Evolutionary conservation across 2,797 vertebrate species (phyloP), one percentile per base, ranked within the genome.

Genomic region (Zenarchopterus dispar): DNA sequence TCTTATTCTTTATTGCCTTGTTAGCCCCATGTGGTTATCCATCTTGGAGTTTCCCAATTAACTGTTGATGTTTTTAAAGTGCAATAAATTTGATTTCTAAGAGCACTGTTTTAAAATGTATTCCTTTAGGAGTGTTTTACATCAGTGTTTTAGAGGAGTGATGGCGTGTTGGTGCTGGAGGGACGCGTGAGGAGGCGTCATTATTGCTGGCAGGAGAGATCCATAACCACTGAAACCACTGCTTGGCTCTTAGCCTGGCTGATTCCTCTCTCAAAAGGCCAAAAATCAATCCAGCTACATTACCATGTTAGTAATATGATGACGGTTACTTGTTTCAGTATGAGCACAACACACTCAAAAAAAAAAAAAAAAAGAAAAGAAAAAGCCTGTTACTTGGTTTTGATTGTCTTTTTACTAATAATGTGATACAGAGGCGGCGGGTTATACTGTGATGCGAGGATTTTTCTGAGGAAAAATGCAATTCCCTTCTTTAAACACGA

Each of bases 81-180:
- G 89, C 89, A 92, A 92, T 91, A 90, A 83, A 48, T 79, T 78
- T 72, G 56, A 87, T 80, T 78, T 72, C 28, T 45, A 56, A 31
- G 39, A 62, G 45, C 61, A 74, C 70, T 62, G 62, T 77, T 77
- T 78, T 70, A 59, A 49, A 53, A 54, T 64, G 18, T 33, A 62
- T 56, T 74, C 16, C 58, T 69, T 60, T 31, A 42, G 19, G 55
- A 60, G 9, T 1, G 6, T 70, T 75, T 78, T 47, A 60, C 24
- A 31, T 68, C n/a, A 8, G 8, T 56, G 54, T 78, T 75, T 56
- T 55, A 61, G 19, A 61, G 67, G 23, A 68, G 63, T 22, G 64
- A 61, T 46, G 8, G 58, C 41, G 62, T 62, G 62, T 59, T 60
- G 39, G 47, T 56, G 66, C 45, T 60, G 47, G 21, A 31, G 52